These are phyloP conservation scores for Artemia franciscana DNA, from an alignment of 1,140 invertebrate genomes.

Conservation along the genomic window DNA sequence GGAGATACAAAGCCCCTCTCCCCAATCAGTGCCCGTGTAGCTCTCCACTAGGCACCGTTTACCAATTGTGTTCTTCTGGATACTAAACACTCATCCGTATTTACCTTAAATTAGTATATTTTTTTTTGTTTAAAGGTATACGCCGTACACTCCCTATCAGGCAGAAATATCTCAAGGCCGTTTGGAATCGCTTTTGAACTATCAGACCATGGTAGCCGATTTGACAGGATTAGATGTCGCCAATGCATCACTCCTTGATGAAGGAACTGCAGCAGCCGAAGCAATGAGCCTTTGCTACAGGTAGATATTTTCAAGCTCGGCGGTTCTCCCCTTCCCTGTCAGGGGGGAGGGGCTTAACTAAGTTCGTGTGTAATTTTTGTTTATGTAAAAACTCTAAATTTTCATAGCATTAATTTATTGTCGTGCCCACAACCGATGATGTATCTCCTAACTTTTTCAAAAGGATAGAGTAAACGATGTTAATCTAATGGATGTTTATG, in stretches of 20 bases:
- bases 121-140: constrained; percentile 23
- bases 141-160: constrained; percentile 41
- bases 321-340: too few relatives aligned
- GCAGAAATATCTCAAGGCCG: constrained; percentile 87
- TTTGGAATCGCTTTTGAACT: constrained; percentile 83
- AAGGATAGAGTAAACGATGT: too few relatives aligned
- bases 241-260: constrained; percentile 87
- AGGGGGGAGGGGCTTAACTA: too few relatives aligned
- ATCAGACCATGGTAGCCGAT: constrained; percentile 91
- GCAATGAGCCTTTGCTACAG: constrained; percentile 67
- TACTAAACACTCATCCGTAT: background rate
- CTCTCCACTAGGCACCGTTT: constrained; percentile 68
- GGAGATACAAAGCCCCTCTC: too few relatives aligned
- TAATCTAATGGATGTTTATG: too few relatives aligned
- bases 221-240: constrained; percentile 81
- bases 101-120: background rate
- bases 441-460: too few relatives aligned
- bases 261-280: constrained; percentile 92
- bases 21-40: too few relatives aligned
- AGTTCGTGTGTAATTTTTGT: too few relatives aligned
- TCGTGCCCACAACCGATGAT: too few relatives aligned
- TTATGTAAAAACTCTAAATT: too few relatives aligned
- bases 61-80: constrained; percentile 31
- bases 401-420: too few relatives aligned
- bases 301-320: too few relatives aligned